These are phyloP conservation scores for Spodoptera frugiperda DNA, from an alignment of 1,140 invertebrate genomes.

Conservation along the genomic window DNA sequence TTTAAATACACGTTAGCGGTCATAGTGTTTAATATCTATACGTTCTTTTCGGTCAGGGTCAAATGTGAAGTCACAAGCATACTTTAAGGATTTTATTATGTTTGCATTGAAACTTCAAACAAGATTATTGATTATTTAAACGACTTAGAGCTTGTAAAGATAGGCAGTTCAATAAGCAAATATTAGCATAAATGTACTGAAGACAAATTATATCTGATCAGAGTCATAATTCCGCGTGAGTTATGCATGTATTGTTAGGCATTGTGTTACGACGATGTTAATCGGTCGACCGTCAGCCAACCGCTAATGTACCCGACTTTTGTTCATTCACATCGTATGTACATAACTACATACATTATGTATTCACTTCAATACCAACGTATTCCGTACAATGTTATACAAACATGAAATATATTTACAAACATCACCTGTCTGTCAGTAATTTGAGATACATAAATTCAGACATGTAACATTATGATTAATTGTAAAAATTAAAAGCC, in stretches of 20 bases:
- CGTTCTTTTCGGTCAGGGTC: no score
- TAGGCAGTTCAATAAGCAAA: background rate
- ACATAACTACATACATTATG: conserved; percentile 2
- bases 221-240: conserved; percentile 25
- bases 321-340: conserved; percentile 15
- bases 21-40: no score
- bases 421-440: background rate
- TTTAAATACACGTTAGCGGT: no score
- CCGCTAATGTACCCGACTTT: conserved; percentile 2
- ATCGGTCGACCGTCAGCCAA: conserved; percentile 8
- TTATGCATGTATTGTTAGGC: conserved; percentile 26
- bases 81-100: no score
- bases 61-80: no score
- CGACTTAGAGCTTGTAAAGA: background rate
- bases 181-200: background rate
- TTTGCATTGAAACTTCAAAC: no score
- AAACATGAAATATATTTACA: conserved; percentile 18
- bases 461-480: background rate
- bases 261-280: conserved; percentile 38
- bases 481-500: background rate
- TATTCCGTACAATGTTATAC: background rate
- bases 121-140: no score
- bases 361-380: background rate
- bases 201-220: conserved; percentile 36
- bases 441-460: background rate